Conservation (phyloP, 2,797 vertebrate species). For the Odontamblyopus rebecca region DNA sequence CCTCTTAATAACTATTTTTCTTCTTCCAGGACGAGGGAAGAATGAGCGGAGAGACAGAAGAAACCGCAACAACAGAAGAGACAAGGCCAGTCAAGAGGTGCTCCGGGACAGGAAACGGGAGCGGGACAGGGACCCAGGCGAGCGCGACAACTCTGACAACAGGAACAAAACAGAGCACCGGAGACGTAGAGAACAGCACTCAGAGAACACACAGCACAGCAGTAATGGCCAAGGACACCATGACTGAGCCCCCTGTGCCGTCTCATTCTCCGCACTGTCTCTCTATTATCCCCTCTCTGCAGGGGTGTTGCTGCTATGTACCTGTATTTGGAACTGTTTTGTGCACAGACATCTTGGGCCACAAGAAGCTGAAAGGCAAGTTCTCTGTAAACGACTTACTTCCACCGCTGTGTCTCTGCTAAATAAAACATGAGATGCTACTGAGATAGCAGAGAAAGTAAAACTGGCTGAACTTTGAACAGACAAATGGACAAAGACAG, state of each 20-base stretch:
- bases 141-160: constrained; percentile 81
- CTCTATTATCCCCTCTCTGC: constrained; percentile 65
- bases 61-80: constrained; percentile 87
- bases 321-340: constrained; percentile 77
- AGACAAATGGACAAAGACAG: constrained; percentile 46
- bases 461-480: constrained; percentile 40
- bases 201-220: constrained; percentile 70
- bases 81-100: constrained; percentile 81
- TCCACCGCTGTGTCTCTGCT: constrained; percentile 46
- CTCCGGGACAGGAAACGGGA: constrained; percentile 82
- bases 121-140: constrained; percentile 77
- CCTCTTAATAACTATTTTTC: neutral
- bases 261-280: constrained; percentile 48
- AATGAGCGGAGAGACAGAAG: constrained; percentile 77
- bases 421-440: constrained; percentile 51
- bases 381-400: constrained; percentile 39
- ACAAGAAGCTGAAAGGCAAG: constrained; percentile 49
- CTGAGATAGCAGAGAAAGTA: constrained; percentile 50
- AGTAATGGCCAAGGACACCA: constrained; percentile 71
- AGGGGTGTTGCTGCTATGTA: constrained; percentile 91
- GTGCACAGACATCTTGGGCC: constrained; percentile 69
- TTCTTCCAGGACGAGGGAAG: constrained; percentile 64
- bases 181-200: constrained; percentile 84
- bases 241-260: constrained; percentile 57
- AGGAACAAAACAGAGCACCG: constrained; percentile 91